These are phyloP conservation scores for Ligdia adustata DNA, from an alignment of 2,888 invertebrate genomes.

Conservation along the genomic window DNA sequence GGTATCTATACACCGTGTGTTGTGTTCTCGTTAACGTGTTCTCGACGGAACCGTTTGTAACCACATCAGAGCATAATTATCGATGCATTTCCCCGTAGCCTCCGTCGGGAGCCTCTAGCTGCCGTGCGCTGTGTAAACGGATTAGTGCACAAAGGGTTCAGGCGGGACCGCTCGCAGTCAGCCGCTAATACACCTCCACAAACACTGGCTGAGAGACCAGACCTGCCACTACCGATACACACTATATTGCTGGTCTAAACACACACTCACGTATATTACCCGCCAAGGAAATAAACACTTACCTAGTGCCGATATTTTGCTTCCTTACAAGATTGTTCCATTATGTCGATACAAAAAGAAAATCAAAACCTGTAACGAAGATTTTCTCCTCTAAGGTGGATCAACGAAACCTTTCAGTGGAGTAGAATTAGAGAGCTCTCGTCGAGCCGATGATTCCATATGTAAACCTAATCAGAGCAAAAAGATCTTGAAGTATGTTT, in stretches of 20 bases:
- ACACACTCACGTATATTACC: background rate
- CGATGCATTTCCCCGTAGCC: no score
- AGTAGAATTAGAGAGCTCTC: background rate
- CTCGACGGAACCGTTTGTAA: no score
- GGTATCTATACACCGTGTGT: no score
- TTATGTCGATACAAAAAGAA: background rate
- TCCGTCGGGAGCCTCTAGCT: no score
- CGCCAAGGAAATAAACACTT: background rate
- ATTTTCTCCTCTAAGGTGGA: no score
- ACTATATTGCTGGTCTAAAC: background rate
- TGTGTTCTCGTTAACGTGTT: no score
- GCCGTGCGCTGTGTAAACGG: background rate
- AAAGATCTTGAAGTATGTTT: conserved; percentile 10
- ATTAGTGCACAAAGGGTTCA: background rate
- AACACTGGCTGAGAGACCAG: background rate
- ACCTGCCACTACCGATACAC: background rate
- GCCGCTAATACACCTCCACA: background rate
- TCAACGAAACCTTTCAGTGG: background rate
- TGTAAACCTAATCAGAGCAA: conserved; percentile 12
- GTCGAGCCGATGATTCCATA: background rate
- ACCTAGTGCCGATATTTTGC: background rate
- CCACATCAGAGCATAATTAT: no score
- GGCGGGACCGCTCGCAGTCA: no score
- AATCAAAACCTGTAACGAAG: background rate
- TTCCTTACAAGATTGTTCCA: background rate